phyloP scores from a whole-genome alignment of 1,140 invertebrate genomes.

The Danaus plexippus region DNA sequence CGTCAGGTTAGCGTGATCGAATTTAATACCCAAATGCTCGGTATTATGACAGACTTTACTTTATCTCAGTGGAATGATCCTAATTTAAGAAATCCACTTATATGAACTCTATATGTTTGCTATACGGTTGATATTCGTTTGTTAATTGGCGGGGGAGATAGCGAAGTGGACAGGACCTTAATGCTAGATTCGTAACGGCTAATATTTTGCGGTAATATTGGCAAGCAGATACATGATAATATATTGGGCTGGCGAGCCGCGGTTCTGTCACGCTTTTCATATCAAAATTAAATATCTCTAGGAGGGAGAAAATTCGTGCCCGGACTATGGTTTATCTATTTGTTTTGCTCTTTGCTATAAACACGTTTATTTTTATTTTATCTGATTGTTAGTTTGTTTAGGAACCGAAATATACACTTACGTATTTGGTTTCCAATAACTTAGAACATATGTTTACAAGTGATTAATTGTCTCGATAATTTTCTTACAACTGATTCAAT shows the following conservation, averaged over 20 bases:
- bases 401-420: neutral
- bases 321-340: constrained; percentile 27
- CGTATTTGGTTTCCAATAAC: too few species aligned
- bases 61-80: constrained; percentile 17
- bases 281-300: constrained; percentile 66
- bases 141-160: constrained; percentile 6
- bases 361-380: constrained; percentile 18
- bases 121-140: constrained; percentile 22
- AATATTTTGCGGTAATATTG: constrained; percentile 67
- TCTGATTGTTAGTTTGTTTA: constrained; percentile 1
- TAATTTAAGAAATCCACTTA: constrained; percentile 3
- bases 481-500: too few species aligned
- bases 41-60: constrained; percentile 36
- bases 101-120: constrained; percentile 6
- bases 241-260: constrained; percentile 44
- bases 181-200: constrained; percentile 58
- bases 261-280: constrained; percentile 54
- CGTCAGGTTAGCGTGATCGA: constrained; percentile 21
- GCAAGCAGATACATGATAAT: constrained; percentile 56
- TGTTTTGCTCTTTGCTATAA: constrained; percentile 18
- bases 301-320: constrained; percentile 33
- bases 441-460: too few species aligned
- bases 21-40: constrained; percentile 36
- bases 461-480: too few species aligned
- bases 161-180: constrained; percentile 41